Base-by-base conservation (phyloP, 2,113 vertebrate genomes). In the Alligator mississippiensis region DNA sequence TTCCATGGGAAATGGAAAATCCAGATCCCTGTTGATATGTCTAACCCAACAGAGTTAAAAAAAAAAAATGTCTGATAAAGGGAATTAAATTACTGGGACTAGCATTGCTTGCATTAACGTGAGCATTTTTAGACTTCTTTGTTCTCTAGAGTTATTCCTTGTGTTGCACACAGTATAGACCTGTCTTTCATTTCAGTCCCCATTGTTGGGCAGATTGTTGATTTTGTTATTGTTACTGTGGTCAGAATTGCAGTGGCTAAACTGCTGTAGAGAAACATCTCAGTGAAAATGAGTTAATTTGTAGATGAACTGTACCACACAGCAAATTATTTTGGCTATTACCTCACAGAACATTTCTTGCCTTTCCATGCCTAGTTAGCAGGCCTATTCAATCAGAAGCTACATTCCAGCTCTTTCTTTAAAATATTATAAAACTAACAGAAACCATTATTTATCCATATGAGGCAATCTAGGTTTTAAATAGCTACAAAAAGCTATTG, bases 81-180 rank as follows among this genome's bases (percentile, higher is more conserved):
- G 14, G 61, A 60, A 92, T 93, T 93, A 93, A 83, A 28, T 80
- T 94, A 22, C 54, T 93, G 60, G 24, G 60, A 90, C 19, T 85
- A 78, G 61, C 58, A 61, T 24, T 66, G 8, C 80, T 86, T 92
- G 60, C 54, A 84, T 94, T 96, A 87, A 85, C 24, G 10, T 57
- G 64, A 85, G 70, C 47, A 88, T 12, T 66, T 94, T 63, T 54
- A 80, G 38, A 19, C 34, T 76, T 60, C 17, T 57, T 85, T 90
- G 19, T 34, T 93, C 80, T 84, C 79, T 57, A 34, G 54, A 91
- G 68, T 94, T 91, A 82, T 90, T 82, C 87, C 15, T 89, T 92
- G 86, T 95, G 25, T 72, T 81, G 28, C 34, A 84, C 34, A 74
- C 22, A 70, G 11, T 9, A 17, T 9, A 84, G 70, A 74, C 47